Percentiles rank a stretch among this genome's conserved stretches.
These are phyloP conservation scores for Isoperla grammatica DNA, from an alignment of 2,888 invertebrate genomes.

Conservation along the genomic window DNA sequence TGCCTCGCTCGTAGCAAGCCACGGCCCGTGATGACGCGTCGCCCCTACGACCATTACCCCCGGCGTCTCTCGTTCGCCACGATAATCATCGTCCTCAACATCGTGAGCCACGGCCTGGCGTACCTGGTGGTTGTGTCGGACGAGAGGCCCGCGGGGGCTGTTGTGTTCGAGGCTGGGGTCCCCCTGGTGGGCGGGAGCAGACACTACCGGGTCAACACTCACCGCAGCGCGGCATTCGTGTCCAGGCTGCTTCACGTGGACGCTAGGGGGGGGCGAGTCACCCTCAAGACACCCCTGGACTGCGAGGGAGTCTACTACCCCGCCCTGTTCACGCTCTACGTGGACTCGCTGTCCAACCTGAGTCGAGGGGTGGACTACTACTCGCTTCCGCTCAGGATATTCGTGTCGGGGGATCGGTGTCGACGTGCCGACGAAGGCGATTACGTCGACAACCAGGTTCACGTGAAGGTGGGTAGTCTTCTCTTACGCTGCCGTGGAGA, in stretches of 20 bases:
- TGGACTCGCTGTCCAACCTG: slow-evolving; percentile 73
- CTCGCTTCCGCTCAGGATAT: slow-evolving; percentile 68
- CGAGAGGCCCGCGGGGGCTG: slow-evolving; percentile 53
- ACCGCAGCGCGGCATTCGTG: slow-evolving; percentile 77
- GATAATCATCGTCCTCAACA: slow-evolving; percentile 9
- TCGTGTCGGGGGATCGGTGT: slow-evolving; percentile 45
- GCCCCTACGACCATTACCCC: no score
- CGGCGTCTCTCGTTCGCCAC: not conserved
- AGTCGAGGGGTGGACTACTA: slow-evolving; percentile 66
- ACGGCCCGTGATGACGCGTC: no score
- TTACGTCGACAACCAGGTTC: slow-evolving; percentile 23
- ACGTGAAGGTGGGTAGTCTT: slow-evolving; percentile 5
- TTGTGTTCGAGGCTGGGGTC: slow-evolving; percentile 73
- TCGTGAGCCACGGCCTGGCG: slow-evolving; percentile 27
- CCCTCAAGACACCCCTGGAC: slow-evolving; percentile 62
- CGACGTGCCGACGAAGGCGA: slow-evolving; percentile 30
- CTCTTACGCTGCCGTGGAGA: no score
- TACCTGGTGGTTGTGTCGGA: slow-evolving; percentile 43
- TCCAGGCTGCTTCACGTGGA: slow-evolving; percentile 71
- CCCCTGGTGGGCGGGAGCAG: slow-evolving; percentile 74
- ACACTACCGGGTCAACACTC: slow-evolving; percentile 70
- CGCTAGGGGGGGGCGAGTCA: slow-evolving; percentile 66
- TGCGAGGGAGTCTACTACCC: slow-evolving; percentile 81
- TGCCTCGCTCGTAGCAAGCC: no score
- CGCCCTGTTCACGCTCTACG: slow-evolving; percentile 77